Base-by-base conservation (phyloP, 2,888 invertebrate genomes). In the Agrypnus murinus region DNA sequence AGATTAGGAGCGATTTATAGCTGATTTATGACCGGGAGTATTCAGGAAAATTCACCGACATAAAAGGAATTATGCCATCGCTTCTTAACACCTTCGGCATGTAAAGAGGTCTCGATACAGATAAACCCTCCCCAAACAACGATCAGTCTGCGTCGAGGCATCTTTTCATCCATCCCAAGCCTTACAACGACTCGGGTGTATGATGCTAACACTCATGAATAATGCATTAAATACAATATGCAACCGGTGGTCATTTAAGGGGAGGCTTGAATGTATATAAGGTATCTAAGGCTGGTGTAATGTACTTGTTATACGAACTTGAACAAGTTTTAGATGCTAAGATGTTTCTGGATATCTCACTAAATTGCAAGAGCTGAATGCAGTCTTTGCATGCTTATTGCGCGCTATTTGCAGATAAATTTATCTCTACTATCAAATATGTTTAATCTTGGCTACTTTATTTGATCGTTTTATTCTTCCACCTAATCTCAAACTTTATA, bases 231-330 rank as follows among this genome's bases (percentile, higher is more conserved):
- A 75, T 77, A 76, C 76, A 77, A 77, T 78, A 79, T 77, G 79
- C 78, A 79, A 78, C 78, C 77, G 77, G 78, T 78, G 80, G 80
- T 79, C 78, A 79, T 77, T 75, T 72, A 64, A 14, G 71, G 55
- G 57, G 55, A 48, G 36, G 45, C 60, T n/a, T 43, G 12, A 68
- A 57, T 65, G 48, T 31, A 64, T 43, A 17, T 58, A n/a, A n/a
- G n/a, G 34, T 25, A 25, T n/a, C 25, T 25, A 15, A 46, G 66
- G 66, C 43, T 45, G 48, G 25, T 66, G 59, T 66, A 66, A 66
- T 59, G 66, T 57, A 36, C 46, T 19, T 58, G 57, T 66, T 66
- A 59, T 40, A 36, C n/a, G 34, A 38, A 50, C 48, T 25, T 25
- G 59, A 14, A 58, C 65, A 46, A 31, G 17, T 19, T 34, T 55